Conservation (phyloP, 2,113 vertebrate species). For the Plecotus auritus region DNA sequence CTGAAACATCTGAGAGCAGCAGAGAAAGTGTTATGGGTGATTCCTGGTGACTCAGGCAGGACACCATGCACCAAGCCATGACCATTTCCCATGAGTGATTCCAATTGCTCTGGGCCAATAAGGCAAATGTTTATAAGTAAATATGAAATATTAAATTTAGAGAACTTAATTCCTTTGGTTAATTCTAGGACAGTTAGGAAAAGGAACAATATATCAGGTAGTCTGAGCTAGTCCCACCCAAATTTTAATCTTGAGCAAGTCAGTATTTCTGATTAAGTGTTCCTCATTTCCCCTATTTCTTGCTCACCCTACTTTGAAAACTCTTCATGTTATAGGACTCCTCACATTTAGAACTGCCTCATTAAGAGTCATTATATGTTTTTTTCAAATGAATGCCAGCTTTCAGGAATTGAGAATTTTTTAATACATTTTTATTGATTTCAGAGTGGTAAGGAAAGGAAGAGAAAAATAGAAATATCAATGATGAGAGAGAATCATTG, state of each 20-base stretch:
- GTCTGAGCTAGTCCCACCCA: background rate
- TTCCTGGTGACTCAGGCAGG: background rate
- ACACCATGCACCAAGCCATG: accelerated
- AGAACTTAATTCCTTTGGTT: background rate
- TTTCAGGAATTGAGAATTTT: background rate
- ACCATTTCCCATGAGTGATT: background rate
- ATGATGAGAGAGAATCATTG: too few relatives aligned
- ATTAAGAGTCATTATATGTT: background rate
- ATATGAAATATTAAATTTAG: background rate
- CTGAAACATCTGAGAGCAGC: background rate
- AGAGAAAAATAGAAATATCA: too few relatives aligned
- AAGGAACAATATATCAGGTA: background rate
- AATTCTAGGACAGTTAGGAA: background rate
- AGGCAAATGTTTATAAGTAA: background rate
- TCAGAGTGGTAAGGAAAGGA: too few relatives aligned
- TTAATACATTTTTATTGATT: too few relatives aligned
- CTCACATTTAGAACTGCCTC: background rate
- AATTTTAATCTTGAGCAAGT: background rate
- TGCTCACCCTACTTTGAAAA: background rate
- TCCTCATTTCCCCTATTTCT: background rate
- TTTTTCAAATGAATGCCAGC: background rate
- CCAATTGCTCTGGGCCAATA: background rate
- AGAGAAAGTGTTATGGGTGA: background rate
- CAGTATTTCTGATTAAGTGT: background rate
- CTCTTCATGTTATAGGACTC: background rate